Evolutionary conservation across 2,113 vertebrate species (phyloP).

Genomic region (Lepidothrix coronata): DNA sequence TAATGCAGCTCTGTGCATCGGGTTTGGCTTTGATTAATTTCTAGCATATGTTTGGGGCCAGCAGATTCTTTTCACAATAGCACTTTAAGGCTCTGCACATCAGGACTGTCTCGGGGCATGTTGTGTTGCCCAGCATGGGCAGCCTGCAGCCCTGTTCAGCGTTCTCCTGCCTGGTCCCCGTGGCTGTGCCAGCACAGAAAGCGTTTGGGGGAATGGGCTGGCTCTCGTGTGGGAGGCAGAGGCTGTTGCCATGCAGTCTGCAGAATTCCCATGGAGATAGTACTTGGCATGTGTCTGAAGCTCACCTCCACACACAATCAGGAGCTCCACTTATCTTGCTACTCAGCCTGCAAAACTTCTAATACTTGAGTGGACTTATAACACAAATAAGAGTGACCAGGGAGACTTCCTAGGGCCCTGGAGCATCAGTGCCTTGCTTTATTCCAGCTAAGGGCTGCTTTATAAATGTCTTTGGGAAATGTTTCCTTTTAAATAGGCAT

Average conservation of each 20-base stretch:
- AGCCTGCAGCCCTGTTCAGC: not conserved
- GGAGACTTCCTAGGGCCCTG: not conserved
- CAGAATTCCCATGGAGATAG: slow-evolving; percentile 27
- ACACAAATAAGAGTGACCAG: not conserved
- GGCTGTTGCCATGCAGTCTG: not conserved
- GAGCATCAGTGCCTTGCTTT: not conserved
- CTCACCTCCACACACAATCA: not conserved
- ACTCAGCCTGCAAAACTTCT: not conserved
- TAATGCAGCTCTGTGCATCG: not conserved
- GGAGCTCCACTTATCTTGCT: not conserved
- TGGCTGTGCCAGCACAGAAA: not conserved
- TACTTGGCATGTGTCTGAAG: not conserved
- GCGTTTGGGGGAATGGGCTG: fast-evolving
- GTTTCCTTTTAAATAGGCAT: not conserved
- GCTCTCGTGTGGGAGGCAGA: not conserved
- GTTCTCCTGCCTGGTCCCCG: not conserved
- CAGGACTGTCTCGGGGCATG: not conserved
- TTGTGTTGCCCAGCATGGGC: not conserved
- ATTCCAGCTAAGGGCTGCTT: not conserved
- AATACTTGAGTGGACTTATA: not conserved
- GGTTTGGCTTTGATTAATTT: not conserved
- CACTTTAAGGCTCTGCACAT: not conserved
- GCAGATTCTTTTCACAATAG: not conserved
- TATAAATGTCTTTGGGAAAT: not conserved
- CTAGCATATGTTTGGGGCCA: not conserved